Conservation (phyloP, 2,888 invertebrate species). For the Cantharis lateralis region DNA sequence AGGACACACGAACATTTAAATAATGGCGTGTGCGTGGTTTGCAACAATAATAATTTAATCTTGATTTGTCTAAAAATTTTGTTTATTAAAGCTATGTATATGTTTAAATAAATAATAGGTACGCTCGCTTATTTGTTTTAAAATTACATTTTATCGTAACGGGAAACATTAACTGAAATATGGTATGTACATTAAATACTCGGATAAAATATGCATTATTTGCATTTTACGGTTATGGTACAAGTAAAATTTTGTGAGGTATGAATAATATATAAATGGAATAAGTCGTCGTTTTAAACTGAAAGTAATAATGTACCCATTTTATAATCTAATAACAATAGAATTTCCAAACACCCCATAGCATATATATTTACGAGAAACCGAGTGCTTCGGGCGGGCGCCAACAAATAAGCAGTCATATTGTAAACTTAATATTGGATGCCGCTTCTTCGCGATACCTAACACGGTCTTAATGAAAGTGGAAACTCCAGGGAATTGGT, state of each 20-base stretch:
- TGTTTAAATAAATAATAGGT: not conserved
- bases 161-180: not conserved
- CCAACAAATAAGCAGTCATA: constrained; percentile 39
- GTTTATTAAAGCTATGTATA: not conserved
- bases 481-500: constrained; percentile 34
- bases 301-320: constrained; percentile 24
- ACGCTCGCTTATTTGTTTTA: not conserved
- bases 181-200: not conserved
- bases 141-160: not conserved
- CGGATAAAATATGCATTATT: constrained; percentile 13
- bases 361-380: constrained; percentile 33
- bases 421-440: constrained; percentile 42
- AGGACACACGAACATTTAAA: not conserved
- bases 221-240: constrained; percentile 22
- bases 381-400: constrained; percentile 33
- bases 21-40: not conserved
- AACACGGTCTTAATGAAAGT: constrained; percentile 41
- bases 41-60: not conserved
- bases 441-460: constrained; percentile 38
- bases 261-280: constrained; percentile 14
- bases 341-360: constrained; percentile 30
- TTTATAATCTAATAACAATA: constrained; percentile 34
- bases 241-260: constrained; percentile 23
- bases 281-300: constrained; percentile 16
- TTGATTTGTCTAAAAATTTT: not conserved